phyloP scores from a whole-genome alignment of 2,113 vertebrate genomes.

The Mobula hypostoma region DNA sequence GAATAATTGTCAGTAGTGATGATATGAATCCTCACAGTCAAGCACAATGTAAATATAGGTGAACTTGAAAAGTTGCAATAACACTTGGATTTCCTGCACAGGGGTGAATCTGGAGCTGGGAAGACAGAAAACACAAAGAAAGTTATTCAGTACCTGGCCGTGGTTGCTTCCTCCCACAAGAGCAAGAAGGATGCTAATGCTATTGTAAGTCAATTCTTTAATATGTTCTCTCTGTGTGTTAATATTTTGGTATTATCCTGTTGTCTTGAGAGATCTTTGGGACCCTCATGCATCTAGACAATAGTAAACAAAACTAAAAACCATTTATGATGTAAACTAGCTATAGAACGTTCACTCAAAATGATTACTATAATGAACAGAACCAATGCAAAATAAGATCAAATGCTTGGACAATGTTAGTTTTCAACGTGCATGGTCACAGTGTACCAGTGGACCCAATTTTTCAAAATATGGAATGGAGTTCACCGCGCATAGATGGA shows the following conservation, averaged over 20 bases:
- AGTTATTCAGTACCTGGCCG: conserved; percentile 91
- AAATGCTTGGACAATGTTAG: neutral
- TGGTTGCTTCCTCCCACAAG: conserved; percentile 90
- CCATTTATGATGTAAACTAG: no score
- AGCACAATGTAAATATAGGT: neutral
- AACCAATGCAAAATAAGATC: neutral
- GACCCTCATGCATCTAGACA: neutral
- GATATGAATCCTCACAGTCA: neutral
- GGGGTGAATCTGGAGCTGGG: conserved; percentile 89
- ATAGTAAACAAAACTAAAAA: neutral
- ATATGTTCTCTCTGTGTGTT: neutral
- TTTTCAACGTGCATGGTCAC: no score
- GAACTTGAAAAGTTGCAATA: neutral
- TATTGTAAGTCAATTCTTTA: conserved; percentile 61
- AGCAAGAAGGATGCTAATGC: conserved; percentile 86
- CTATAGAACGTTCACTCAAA: neutral
- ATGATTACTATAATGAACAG: neutral
- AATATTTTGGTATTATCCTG: neutral
- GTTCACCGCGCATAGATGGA: neutral
- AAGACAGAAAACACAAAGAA: conserved; percentile 96
- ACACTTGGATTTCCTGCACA: conserved; percentile 44
- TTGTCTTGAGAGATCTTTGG: neutral
- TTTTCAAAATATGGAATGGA: neutral
- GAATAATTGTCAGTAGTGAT: neutral
- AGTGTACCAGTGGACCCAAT: neutral